Conservation (phyloP, 2,797 vertebrate species). For the Gobionotothen gibberifrons region DNA sequence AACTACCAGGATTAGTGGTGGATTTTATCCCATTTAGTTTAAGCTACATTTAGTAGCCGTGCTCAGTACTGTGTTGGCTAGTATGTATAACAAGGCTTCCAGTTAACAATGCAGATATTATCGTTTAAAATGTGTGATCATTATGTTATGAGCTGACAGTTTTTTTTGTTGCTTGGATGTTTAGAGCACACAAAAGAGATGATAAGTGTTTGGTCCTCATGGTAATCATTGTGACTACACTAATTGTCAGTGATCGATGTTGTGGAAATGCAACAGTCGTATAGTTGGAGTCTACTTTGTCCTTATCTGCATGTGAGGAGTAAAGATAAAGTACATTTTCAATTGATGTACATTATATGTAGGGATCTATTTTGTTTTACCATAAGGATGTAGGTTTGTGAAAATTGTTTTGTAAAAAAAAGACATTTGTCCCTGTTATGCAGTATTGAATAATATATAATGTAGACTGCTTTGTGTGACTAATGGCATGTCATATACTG, state of each 20-base stretch:
- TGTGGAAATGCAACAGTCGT: conserved; percentile 59
- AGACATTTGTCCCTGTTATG: conserved; percentile 81
- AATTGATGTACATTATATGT: conserved; percentile 73
- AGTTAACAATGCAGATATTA: conserved; percentile 17
- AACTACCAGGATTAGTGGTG: conserved; percentile 11
- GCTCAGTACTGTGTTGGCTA: conserved; percentile 16
- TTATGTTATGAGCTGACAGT: conserved; percentile 40
- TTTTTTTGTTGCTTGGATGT: conserved; percentile 30
- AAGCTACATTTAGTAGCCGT: conserved; percentile 18
- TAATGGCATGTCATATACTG: conserved; percentile 93
- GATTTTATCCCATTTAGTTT: conserved; percentile 6
- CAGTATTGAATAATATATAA: conserved; percentile 68
- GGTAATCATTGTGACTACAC: conserved; percentile 49
- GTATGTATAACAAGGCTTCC: conserved; percentile 35
- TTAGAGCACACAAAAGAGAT: conserved; percentile 44
- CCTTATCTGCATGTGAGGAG: conserved; percentile 76
- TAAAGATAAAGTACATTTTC: conserved; percentile 69
- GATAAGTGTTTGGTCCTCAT: conserved; percentile 39
- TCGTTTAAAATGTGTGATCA: conserved; percentile 44
- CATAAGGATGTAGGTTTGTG: conserved; percentile 84
- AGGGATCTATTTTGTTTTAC: conserved; percentile 88
- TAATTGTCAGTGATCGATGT: conserved; percentile 64
- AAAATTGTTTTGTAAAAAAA: conserved; percentile 87
- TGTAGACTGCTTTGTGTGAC: conserved; percentile 83
- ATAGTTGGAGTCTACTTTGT: conserved; percentile 57